These are phyloP conservation scores for Trachops cirrhosus DNA, from an alignment of 2,797 vertebrate genomes.

Conservation along the genomic window DNA sequence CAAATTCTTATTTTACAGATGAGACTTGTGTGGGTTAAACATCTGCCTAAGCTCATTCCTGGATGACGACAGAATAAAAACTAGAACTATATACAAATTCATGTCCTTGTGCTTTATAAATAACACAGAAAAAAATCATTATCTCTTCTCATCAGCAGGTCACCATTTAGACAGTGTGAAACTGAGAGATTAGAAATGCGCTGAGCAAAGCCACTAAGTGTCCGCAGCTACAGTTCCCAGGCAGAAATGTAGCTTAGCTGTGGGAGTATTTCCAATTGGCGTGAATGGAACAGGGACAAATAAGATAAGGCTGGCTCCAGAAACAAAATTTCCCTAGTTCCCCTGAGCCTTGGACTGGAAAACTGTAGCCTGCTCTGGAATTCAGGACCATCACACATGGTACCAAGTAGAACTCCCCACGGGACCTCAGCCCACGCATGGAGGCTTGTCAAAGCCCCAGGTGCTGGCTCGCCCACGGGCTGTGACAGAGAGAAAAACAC, in stretches of 20 bases:
- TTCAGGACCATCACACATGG: background rate
- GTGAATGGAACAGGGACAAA: constrained; percentile 31
- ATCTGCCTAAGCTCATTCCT: background rate
- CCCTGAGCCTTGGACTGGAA: background rate
- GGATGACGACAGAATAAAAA: background rate
- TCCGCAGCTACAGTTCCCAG: background rate
- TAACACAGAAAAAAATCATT: background rate
- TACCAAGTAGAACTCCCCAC: background rate
- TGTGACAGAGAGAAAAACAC: constrained; percentile 43
- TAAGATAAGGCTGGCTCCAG: constrained; percentile 40
- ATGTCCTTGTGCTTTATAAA: background rate
- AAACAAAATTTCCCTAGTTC: constrained; percentile 22
- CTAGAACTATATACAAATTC: background rate
- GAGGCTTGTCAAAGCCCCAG: background rate
- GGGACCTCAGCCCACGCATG: background rate
- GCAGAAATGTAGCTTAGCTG: background rate
- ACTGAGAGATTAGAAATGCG: background rate
- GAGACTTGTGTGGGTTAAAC: background rate
- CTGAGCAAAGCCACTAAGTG: background rate
- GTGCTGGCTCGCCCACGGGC: background rate
- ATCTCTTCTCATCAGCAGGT: background rate
- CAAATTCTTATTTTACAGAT: background rate
- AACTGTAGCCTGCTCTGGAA: constrained; percentile 6
- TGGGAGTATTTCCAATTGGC: constrained; percentile 8
- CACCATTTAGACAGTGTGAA: background rate